Base-by-base conservation (phyloP, 92 coral and sea anemone species). In the Porites lobata region DNA sequence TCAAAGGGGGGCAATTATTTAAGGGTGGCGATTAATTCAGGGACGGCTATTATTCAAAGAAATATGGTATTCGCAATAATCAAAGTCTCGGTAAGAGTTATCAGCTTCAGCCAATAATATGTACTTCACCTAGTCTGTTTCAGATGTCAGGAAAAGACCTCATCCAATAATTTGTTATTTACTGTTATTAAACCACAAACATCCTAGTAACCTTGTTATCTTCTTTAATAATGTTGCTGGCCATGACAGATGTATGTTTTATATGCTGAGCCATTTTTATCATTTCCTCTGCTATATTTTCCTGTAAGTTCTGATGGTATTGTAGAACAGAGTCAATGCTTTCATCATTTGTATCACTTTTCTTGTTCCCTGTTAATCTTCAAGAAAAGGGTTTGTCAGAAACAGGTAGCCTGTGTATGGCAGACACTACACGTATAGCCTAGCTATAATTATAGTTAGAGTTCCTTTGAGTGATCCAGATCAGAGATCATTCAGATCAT, bases 221-320 rank as follows among this genome's bases (percentile, higher is more conserved):
- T 72, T 96, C 93, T 77, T 92, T 93, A 65, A 96, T 90, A 61
- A 96, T 93, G 74, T 96, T 96, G 10, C 92, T 90, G 29, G 98
- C 99, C 93, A 92, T 84, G 81, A 95, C 85, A 1, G 99, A 95
- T 50, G 98, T 94, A 79, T 98, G 99, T 68, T 98, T 98, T 54
- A 98, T 70, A 85, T 90, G 94, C 85, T 96, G 96, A n/a, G 99
- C 98, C 99, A 97, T 95, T 58, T 90, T 94, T 26, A 97, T 93
- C 99, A 97, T 97, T 77, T 97, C 98, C 38, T 97, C 98, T 10
- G 99, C 99, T n/a, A 97, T 91, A 65, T 97, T 95, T 85, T 97
- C 99, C 77, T 97, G 98, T 98, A 94, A 95, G 47, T 97, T 96
- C 77, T 97, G 99, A 71, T 95, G 99, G 79, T 97, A 93, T 61